Evolutionary conservation across 2,113 vertebrate genomes (phyloP).

Genomic region (Xenopus laevis): DNA sequence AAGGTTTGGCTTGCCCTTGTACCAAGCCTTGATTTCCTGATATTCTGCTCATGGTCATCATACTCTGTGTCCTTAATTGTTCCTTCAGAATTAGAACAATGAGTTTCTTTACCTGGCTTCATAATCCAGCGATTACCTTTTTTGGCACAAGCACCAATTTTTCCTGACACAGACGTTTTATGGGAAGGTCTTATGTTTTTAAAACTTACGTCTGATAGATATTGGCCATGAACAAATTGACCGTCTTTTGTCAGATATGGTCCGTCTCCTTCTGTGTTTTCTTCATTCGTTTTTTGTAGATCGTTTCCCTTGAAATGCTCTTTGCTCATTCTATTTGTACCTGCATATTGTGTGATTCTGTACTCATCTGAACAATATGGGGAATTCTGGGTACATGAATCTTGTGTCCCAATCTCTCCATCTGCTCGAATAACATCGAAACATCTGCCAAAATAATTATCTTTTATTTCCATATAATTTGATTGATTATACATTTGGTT

Average conservation of each 20-base stretch:
- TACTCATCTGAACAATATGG: not conserved
- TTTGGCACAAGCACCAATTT: not conserved
- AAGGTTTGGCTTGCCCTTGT: constrained; percentile 55
- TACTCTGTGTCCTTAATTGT: not conserved
- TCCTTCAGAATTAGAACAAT: constrained; percentile 11
- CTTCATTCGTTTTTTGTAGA: not conserved
- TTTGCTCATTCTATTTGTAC: not conserved
- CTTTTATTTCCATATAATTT: constrained; percentile 51
- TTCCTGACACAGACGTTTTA: constrained; percentile 18
- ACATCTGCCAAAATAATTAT: constrained; percentile 50
- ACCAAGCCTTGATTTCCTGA: constrained; percentile 43
- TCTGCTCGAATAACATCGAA: constrained; percentile 56
- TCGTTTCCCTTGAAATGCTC: constrained; percentile 22
- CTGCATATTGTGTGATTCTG: constrained; percentile 34
- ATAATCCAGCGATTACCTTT: not conserved
- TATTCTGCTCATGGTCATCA: constrained; percentile 23
- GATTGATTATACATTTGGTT: constrained; percentile 7
- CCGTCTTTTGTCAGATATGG: not conserved
- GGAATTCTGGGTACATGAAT: constrained; percentile 2
- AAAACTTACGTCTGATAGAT: constrained; percentile 29
- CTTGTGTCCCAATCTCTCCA: not conserved
- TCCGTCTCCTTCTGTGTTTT: not conserved
- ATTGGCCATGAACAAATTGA: constrained; percentile 3
- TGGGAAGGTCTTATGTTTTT: constrained; percentile 3
- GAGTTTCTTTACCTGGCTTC: not conserved